A percentile compares a stretch with the other conserved stretches of the same genome.
These are phyloP conservation scores for Corythaixoides concolor DNA, from an alignment of 2,113 vertebrate species.

Conservation along the genomic window DNA sequence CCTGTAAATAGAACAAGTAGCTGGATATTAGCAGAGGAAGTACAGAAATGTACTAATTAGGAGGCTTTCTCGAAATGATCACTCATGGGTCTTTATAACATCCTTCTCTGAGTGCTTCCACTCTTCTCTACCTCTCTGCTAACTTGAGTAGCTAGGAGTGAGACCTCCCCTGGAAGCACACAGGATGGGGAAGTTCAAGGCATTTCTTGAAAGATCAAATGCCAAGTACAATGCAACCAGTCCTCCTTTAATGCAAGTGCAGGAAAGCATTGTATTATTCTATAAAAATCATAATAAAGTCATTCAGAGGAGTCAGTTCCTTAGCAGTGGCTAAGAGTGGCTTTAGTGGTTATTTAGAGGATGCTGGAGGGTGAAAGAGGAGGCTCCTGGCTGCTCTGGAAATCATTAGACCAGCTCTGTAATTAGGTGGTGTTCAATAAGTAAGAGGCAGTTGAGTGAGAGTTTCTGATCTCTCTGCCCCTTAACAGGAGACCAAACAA, in stretches of 20 bases:
- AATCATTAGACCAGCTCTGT: background rate
- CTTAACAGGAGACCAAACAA: background rate
- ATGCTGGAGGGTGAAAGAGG: background rate
- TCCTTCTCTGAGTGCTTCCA: background rate
- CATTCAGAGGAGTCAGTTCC: background rate
- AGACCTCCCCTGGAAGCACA: background rate
- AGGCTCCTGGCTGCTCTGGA: background rate
- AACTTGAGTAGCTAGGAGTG: background rate
- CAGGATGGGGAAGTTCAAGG: background rate
- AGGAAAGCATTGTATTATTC: background rate
- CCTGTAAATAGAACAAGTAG: background rate
- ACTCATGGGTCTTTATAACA: background rate
- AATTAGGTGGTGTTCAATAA: background rate
- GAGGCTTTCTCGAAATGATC: background rate
- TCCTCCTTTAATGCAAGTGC: background rate
- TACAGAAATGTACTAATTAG: background rate
- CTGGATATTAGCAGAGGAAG: background rate
- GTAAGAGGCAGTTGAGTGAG: background rate
- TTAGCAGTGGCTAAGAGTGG: background rate
- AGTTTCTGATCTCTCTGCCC: background rate
- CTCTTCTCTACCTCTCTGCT: background rate
- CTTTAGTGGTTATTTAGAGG: background rate
- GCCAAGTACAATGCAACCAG: background rate
- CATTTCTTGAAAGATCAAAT: background rate
- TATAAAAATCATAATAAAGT: background rate